Evolutionary conservation across 2,888 invertebrate species (phyloP).

Genomic region (Diarsia dahlii): DNA sequence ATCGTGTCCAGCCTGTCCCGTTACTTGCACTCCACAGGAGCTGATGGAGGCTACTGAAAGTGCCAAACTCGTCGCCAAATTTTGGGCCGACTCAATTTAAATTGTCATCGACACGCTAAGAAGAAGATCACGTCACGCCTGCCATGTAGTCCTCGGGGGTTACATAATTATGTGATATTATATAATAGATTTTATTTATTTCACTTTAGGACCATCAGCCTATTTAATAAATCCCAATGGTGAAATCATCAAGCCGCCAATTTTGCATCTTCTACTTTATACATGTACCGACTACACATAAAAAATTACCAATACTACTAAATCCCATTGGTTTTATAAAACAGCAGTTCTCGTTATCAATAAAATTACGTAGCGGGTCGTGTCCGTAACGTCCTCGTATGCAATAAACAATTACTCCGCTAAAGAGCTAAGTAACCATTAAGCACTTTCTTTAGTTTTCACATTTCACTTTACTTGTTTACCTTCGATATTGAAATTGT

Average conservation of each 20-base stretch:
- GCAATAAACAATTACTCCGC: not conserved
- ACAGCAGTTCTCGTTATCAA: not conserved
- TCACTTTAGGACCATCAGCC: not conserved
- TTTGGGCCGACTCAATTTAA: no score
- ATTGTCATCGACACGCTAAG: no score
- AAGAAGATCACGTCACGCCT: no score
- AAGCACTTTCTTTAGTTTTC: conserved; percentile 30
- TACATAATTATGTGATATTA: not conserved
- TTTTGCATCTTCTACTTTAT: not conserved
- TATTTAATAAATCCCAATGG: not conserved
- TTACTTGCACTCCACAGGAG: no score
- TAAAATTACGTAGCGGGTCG: not conserved
- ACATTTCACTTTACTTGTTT: conserved; percentile 12
- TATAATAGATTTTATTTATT: not conserved
- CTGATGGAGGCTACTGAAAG: no score
- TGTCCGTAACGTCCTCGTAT: conserved; percentile 5
- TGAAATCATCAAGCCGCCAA: not conserved
- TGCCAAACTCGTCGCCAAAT: no score
- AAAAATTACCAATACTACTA: no score
- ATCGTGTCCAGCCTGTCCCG: no score
- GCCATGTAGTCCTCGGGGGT: not conserved
- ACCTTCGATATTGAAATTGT: not conserved
- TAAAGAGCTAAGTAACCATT: conserved; percentile 16
- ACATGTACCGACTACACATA: not conserved
- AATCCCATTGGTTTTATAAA: not conserved